Percentiles rank a stretch among this genome's conserved stretches.
These are phyloP conservation scores for Musca domestica DNA, from an alignment of 1,140 invertebrate genomes.

Conservation along the genomic window DNA sequence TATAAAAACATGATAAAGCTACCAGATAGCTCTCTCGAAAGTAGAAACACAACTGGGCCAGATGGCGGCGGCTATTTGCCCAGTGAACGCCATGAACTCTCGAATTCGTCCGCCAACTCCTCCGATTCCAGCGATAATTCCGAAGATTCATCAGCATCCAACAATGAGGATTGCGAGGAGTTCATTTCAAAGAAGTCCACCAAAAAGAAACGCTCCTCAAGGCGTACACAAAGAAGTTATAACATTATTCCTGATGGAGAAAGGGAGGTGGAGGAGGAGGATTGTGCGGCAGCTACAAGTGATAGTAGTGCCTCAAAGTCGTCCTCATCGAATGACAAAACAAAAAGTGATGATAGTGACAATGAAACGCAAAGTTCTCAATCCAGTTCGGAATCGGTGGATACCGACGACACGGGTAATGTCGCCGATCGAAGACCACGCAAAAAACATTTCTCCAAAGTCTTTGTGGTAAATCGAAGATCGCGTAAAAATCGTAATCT, in stretches of 20 bases:
- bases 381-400: slow-evolving; percentile 44
- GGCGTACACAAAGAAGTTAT: slow-evolving; percentile 54
- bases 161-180: slow-evolving; percentile 34
- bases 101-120: slow-evolving; percentile 57
- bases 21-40: not conserved
- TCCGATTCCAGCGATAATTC: slow-evolving; percentile 33
- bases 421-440: slow-evolving; percentile 55
- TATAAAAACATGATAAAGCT: slow-evolving; percentile 33
- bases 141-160: slow-evolving; percentile 32
- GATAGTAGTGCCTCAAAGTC: slow-evolving; percentile 21
- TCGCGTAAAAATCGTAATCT: slow-evolving; percentile 2
- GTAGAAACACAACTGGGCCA: slow-evolving; percentile 14
- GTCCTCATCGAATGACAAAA: slow-evolving; percentile 29
- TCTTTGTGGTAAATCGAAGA: slow-evolving; percentile 67
- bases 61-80: slow-evolving; percentile 56
- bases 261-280: slow-evolving; percentile 26
- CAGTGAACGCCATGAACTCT: slow-evolving; percentile 58
- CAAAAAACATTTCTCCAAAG: slow-evolving; percentile 67
- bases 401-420: slow-evolving; percentile 50
- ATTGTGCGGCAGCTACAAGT: slow-evolving; percentile 13
- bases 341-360: slow-evolving; percentile 19
- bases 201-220: slow-evolving; percentile 27
- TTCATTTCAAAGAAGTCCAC: slow-evolving; percentile 30
- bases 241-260: slow-evolving; percentile 53
- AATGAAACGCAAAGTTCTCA: slow-evolving; percentile 18